These are phyloP conservation scores for Oxyteleia sp. DNA, from an alignment of 2,888 invertebrate genomes.

Conservation along the genomic window DNA sequence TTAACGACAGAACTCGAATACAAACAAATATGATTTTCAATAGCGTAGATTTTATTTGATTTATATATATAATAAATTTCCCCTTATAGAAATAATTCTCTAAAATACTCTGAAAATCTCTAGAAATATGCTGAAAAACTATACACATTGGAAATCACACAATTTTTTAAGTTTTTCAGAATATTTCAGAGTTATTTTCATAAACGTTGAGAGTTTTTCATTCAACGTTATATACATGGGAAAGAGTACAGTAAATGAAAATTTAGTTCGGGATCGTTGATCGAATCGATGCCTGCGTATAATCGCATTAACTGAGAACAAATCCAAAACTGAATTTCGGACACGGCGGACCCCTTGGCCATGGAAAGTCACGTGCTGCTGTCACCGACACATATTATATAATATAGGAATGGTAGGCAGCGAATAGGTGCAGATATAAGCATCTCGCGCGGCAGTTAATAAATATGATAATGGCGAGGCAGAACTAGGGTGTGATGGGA, in stretches of 20 bases:
- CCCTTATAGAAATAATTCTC: no score
- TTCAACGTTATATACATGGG: slow-evolving; percentile 16
- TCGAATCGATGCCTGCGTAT: slow-evolving; percentile 51
- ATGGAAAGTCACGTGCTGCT: slow-evolving; percentile 85
- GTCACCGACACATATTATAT: slow-evolving; percentile 87
- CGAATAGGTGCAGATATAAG: no score
- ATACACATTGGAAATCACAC: no score
- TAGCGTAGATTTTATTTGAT: no score
- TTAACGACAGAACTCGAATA: no score
- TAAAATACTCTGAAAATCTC: no score
- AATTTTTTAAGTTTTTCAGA: no score
- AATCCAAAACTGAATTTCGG: slow-evolving; percentile 76
- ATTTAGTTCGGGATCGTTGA: slow-evolving; percentile 26
- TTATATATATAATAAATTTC: no score
- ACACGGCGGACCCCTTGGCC: slow-evolving; percentile 58
- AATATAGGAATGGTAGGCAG: slow-evolving; percentile 86
- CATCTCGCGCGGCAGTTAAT: slow-evolving; percentile 85
- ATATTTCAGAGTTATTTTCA: no score
- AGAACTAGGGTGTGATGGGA: slow-evolving; percentile 78
- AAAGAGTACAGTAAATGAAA: slow-evolving; percentile 33
- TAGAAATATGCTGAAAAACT: no score
- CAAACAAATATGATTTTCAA: no score
- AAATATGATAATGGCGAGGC: slow-evolving; percentile 87
- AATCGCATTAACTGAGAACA: slow-evolving; percentile 81
- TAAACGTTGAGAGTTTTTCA: neutral